Percentiles rank a stretch among this genome's conserved stretches.
phyloP scores from a whole-genome alignment of 2,113 vertebrate genomes.

The Corynorhinus townsendii region DNA sequence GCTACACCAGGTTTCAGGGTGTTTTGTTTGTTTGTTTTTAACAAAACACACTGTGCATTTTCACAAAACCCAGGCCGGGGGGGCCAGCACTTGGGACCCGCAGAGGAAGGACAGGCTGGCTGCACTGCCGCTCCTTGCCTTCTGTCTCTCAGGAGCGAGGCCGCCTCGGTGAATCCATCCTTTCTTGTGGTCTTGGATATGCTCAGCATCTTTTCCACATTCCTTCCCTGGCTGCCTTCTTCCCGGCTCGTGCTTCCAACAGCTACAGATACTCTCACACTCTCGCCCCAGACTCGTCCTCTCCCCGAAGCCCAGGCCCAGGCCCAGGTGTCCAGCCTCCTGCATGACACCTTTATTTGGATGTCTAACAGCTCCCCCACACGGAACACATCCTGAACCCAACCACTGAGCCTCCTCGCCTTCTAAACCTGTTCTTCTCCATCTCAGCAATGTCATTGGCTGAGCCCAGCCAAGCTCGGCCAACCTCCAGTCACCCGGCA shows the following conservation, averaged over 20 bases:
- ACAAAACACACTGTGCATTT: background rate
- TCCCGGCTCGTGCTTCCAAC: background rate
- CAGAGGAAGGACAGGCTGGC: background rate
- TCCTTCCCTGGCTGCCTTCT: background rate
- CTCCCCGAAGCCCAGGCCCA: background rate
- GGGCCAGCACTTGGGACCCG: background rate
- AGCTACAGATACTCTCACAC: background rate
- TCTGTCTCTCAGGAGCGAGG: background rate
- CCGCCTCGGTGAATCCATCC: background rate
- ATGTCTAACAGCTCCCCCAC: background rate
- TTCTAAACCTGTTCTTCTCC: background rate
- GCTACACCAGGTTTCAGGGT: too few relatives aligned
- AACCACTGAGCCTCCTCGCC: accelerated
- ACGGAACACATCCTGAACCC: background rate
- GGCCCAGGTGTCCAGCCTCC: too few relatives aligned
- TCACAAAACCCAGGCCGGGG: background rate
- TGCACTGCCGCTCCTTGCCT: accelerated
- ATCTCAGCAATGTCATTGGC: background rate
- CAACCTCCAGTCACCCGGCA: background rate
- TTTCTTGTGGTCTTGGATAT: accelerated
- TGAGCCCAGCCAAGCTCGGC: background rate
- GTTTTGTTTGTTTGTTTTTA: background rate
- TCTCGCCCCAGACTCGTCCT: background rate
- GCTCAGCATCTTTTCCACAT: background rate
- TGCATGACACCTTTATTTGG: background rate